Conservation (phyloP, 1,140 invertebrate genomes). For the Papilio polyxenes region DNA sequence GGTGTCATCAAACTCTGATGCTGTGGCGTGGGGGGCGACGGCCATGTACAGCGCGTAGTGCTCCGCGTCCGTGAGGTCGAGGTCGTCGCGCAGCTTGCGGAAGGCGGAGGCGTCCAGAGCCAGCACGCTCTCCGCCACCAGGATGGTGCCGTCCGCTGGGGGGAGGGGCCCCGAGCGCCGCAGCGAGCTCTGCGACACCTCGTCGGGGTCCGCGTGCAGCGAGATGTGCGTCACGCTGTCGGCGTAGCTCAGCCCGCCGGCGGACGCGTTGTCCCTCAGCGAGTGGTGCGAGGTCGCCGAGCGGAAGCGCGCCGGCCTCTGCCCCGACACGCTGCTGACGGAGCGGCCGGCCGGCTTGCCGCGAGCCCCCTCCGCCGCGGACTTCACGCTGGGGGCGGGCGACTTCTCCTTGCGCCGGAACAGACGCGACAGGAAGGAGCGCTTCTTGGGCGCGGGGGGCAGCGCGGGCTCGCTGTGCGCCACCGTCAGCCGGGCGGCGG, state of each 20-base stretch:
- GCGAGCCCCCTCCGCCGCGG: constrained; percentile 60
- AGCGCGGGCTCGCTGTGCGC: constrained; percentile 69
- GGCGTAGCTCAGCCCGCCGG: constrained; percentile 70
- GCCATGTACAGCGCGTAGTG: constrained; percentile 92
- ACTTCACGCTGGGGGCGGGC: constrained; percentile 67
- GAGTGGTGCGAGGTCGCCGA: constrained; percentile 71
- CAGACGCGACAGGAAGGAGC: constrained; percentile 75
- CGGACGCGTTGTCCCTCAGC: constrained; percentile 71
- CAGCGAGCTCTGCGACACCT: constrained; percentile 57
- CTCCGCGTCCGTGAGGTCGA: constrained; percentile 89
- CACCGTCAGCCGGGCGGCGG: too few species aligned
- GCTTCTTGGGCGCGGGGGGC: constrained; percentile 73
- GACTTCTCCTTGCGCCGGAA: constrained; percentile 75
- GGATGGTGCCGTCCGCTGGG: constrained; percentile 69
- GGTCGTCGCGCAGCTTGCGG: constrained; percentile 73
- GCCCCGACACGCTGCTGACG: constrained; percentile 81
- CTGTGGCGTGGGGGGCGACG: constrained; percentile 90
- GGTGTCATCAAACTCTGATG: constrained; percentile 92
- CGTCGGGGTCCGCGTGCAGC: constrained; percentile 80
- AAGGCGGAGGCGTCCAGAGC: constrained; percentile 74
- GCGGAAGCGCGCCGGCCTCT: constrained; percentile 75
- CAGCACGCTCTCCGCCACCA: constrained; percentile 77
- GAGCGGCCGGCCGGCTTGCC: constrained; percentile 79
- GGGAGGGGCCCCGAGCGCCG: constrained; percentile 57
- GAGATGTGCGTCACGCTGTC: constrained; percentile 83